Conservation (phyloP, 2,113 vertebrate species). For the Campylomormyrus tamandua region DNA sequence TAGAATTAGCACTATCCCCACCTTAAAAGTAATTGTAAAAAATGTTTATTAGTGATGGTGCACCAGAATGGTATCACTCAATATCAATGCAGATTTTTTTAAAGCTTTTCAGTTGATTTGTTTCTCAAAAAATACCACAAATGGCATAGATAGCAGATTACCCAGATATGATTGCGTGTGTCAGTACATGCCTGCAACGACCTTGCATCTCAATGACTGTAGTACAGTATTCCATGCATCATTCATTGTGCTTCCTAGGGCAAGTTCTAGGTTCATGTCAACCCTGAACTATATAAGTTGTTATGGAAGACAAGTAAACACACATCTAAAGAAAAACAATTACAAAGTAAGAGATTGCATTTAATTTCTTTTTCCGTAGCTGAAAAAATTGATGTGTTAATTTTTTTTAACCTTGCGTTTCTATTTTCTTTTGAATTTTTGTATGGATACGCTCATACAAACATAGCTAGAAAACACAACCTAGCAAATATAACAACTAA, state of each 20-base stretch:
- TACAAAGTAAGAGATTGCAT: background rate
- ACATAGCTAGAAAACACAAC: background rate
- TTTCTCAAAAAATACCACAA: background rate
- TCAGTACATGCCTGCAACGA: background rate
- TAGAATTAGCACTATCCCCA: conserved; percentile 65
- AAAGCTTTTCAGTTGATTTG: background rate
- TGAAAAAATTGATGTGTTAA: background rate
- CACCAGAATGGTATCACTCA: conserved; percentile 66
- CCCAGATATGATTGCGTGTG: background rate
- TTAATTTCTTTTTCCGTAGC: background rate
- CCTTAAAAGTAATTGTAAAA: conserved; percentile 68
- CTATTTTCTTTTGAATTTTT: background rate
- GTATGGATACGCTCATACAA: background rate
- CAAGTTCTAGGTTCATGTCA: background rate
- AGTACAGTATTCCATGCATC: background rate
- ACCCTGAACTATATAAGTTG: background rate
- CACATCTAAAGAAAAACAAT: background rate
- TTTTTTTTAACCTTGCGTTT: background rate
- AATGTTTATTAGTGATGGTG: conserved; percentile 47
- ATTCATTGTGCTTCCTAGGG: background rate
- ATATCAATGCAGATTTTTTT: background rate
- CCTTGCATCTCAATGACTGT: background rate
- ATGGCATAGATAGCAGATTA: background rate
- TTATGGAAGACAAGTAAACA: background rate
- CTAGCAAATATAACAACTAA: background rate